Evolutionary conservation across 1,140 invertebrate genomes (phyloP).

Genomic region (Drosophila tropicalis): DNA sequence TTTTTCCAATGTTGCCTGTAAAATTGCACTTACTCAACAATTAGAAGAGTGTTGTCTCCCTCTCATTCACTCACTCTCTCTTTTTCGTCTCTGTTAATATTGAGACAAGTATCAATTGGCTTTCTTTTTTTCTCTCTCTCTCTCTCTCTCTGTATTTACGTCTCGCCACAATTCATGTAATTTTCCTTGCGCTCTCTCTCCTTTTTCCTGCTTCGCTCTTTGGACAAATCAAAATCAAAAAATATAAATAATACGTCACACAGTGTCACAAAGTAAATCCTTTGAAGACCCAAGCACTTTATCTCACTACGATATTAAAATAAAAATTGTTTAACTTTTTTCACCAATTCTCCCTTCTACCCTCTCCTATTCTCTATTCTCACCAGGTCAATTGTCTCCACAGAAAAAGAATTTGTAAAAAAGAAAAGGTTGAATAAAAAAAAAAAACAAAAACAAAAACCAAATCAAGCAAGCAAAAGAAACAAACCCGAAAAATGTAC

Average conservation of each 20-base stretch:
- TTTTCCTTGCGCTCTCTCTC: slow-evolving; percentile 48
- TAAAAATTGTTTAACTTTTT: slow-evolving; percentile 78
- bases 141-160: slow-evolving; percentile 6
- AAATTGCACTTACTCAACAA: not conserved
- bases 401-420: slow-evolving; percentile 55
- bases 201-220: slow-evolving; percentile 40
- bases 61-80: slow-evolving; percentile 16
- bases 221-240: not conserved
- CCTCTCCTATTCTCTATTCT: slow-evolving; percentile 31
- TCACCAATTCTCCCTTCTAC: slow-evolving; percentile 39
- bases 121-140: not conserved
- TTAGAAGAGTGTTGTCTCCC: too few species aligned
- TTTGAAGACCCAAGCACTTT: slow-evolving; percentile 64
- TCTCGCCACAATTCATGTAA: slow-evolving; percentile 32
- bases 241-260: slow-evolving; percentile 14
- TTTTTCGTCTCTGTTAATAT: slow-evolving; percentile 26
- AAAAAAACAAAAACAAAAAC: slow-evolving; percentile 39
- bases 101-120: slow-evolving; percentile 26
- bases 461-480: slow-evolving; percentile 31
- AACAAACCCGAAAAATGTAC: slow-evolving; percentile 49
- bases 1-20: slow-evolving; percentile 36
- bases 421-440: slow-evolving; percentile 48
- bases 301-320: slow-evolving; percentile 80
- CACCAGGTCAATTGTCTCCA: slow-evolving; percentile 75
- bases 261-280: slow-evolving; percentile 58